phyloP scores from a whole-genome alignment of 2,888 invertebrate genomes.

The Drosophila bunnanda region DNA sequence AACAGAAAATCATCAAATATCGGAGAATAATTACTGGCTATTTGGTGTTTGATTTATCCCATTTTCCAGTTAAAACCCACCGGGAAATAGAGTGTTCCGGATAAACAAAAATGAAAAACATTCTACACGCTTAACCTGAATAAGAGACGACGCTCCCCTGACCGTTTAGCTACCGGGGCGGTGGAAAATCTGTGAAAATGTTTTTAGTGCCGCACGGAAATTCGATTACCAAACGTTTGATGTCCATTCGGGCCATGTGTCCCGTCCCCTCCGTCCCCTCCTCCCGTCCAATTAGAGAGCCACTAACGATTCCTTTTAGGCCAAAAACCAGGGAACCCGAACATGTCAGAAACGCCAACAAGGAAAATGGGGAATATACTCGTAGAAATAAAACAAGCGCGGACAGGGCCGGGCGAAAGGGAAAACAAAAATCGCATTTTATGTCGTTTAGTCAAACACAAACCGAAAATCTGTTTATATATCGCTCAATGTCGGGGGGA shows the following conservation, averaged over 20 bases:
- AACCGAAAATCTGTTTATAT: conserved; percentile 66
- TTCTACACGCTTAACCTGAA: conserved; percentile 11
- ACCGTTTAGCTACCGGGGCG: conserved; percentile 7
- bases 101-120: conserved; percentile 17
- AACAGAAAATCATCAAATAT: not conserved
- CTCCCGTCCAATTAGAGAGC: conserved; percentile 50
- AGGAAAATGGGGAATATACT: conserved; percentile 2
- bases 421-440: conserved; percentile 46
- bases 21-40: not conserved
- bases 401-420: conserved; percentile 19
- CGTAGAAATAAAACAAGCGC: conserved; percentile 16
- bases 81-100: conserved; percentile 1
- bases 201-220: conserved; percentile 39
- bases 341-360: conserved; percentile 3
- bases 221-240: conserved; percentile 44
- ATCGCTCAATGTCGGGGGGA: conserved; percentile 43
- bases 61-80: not conserved
- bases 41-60: conserved; percentile 1
- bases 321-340: conserved; percentile 14
- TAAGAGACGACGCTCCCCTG: not conserved
- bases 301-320: conserved; percentile 46
- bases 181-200: conserved; percentile 41
- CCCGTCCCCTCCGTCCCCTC: not conserved
- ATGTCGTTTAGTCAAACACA: conserved; percentile 48
- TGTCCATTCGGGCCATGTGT: conserved; percentile 20